phyloP scores from a whole-genome alignment of 2,797 vertebrate species.

The Cyclopterus lumpus region DNA sequence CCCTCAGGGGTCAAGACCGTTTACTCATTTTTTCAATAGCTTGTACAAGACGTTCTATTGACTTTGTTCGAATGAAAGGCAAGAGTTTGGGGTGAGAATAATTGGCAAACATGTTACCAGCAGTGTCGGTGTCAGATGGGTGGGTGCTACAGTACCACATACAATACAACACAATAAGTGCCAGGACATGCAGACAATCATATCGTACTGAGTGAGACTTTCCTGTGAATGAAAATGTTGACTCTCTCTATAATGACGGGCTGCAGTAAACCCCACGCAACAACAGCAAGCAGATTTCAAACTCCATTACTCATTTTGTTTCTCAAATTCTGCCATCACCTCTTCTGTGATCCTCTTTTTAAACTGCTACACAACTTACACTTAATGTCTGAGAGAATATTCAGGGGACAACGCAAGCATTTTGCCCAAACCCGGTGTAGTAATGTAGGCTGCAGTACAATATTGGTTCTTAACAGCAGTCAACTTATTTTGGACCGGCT shows the following conservation, averaged over 20 bases:
- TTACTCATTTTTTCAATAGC: background rate
- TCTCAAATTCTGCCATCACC: background rate
- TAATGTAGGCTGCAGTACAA: background rate
- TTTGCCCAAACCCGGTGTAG: background rate
- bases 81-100: background rate
- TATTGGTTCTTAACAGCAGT: background rate
- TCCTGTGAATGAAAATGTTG: constrained; percentile 23
- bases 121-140: background rate
- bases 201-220: constrained; percentile 20
- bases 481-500: background rate
- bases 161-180: constrained; percentile 21
- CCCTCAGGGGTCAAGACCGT: constrained; percentile 1
- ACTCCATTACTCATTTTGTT: background rate
- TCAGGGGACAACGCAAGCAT: background rate
- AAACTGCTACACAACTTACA: background rate
- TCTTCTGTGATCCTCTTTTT: background rate
- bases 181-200: constrained; percentile 35
- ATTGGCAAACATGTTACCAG: background rate
- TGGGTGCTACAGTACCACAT: background rate
- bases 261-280: background rate
- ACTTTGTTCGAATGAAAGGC: background rate
- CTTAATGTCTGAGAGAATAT: background rate
- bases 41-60: background rate
- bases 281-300: background rate
- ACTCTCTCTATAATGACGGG: constrained; percentile 5